Evolutionary conservation across 2,113 vertebrate genomes (phyloP).

Genomic region (Chaetops frenatus): DNA sequence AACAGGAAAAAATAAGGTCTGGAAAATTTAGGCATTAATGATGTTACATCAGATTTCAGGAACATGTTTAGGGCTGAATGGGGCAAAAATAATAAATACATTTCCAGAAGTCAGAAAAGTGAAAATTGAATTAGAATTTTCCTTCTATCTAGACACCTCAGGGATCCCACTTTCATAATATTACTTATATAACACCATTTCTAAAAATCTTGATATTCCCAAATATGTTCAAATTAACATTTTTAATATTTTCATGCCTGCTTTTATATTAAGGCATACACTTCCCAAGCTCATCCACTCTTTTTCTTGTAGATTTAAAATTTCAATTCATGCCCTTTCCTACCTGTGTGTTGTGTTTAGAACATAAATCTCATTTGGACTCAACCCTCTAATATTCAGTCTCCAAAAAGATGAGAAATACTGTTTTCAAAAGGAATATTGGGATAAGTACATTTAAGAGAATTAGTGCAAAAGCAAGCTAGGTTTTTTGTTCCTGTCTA

Average conservation of each 20-base stretch:
- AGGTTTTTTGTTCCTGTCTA: neutral
- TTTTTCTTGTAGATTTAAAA: neutral
- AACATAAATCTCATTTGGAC: neutral
- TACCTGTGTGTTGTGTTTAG: neutral
- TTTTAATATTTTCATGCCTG: neutral
- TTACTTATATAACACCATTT: neutral
- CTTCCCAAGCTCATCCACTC: neutral
- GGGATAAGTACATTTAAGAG: neutral
- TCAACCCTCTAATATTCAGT: neutral
- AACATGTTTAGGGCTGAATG: neutral
- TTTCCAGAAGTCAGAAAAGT: neutral
- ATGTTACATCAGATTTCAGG: neutral
- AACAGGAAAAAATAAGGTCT: neutral
- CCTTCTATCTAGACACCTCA: neutral
- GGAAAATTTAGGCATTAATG: neutral
- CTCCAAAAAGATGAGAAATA: neutral
- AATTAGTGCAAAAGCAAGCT: neutral
- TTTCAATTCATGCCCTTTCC: neutral
- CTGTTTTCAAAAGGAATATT: neutral
- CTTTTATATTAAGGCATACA: neutral
- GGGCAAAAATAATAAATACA: neutral
- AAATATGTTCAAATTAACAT: neutral
- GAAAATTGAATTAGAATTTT: neutral
- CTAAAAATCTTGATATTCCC: neutral
- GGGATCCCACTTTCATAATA: neutral